Evolutionary conservation across 2,113 vertebrate genomes (phyloP).

Genomic region (Nerophis lumbriciformis): DNA sequence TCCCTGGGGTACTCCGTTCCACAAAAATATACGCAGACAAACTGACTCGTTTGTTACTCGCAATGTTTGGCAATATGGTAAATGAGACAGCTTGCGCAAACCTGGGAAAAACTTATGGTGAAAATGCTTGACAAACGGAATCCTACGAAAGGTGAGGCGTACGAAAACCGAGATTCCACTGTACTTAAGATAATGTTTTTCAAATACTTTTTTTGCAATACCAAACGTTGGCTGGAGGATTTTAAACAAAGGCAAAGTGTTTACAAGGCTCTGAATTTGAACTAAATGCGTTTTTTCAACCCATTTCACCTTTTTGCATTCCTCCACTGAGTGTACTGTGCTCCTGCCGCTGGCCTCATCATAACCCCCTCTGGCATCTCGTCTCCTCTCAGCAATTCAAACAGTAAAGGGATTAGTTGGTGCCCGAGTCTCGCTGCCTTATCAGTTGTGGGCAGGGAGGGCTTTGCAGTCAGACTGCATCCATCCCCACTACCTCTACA

Average conservation of each 20-base stretch:
- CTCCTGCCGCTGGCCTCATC: constrained; percentile 34
- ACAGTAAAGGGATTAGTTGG: constrained; percentile 49
- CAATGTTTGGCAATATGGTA: too few species aligned
- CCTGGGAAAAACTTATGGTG: too few species aligned
- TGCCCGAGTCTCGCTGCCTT: constrained; percentile 46
- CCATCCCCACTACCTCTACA: constrained; percentile 25
- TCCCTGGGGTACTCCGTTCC: too few species aligned
- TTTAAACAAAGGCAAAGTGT: constrained; percentile 5
- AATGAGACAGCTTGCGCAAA: too few species aligned
- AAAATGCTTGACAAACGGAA: too few species aligned
- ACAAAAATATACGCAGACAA: too few species aligned
- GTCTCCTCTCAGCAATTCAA: constrained; percentile 48
- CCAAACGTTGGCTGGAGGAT: background rate
- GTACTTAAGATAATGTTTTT: too few species aligned
- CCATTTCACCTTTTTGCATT: constrained; percentile 3
- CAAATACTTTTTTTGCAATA: background rate
- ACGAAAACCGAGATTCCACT: too few species aligned
- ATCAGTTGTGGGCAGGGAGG: constrained; percentile 52
- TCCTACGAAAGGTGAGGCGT: too few species aligned
- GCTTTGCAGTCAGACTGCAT: constrained; percentile 37
- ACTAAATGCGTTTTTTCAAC: background rate
- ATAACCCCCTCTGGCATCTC: constrained; percentile 48
- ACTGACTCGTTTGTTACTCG: too few species aligned
- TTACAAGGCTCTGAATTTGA: constrained; percentile 8
- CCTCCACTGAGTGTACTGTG: constrained; percentile 5